phyloP scores from a whole-genome alignment of 2,888 invertebrate species.

The Brachypterus glaber region DNA sequence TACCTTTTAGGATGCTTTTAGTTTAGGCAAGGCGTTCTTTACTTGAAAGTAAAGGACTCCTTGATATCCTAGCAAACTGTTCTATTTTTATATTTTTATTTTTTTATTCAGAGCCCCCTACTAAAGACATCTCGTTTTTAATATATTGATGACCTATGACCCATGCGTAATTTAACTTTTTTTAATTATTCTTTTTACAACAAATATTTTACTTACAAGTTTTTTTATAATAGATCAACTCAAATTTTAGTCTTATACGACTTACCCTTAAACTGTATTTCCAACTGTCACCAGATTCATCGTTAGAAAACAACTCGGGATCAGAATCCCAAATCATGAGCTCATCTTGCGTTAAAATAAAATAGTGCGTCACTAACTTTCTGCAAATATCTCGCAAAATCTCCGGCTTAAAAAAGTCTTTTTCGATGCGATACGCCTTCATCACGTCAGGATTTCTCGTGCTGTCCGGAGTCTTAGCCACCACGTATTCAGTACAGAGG shows the following conservation, averaged over 20 bases:
- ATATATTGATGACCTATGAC: too few species aligned
- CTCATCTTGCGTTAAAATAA: constrained; percentile 74
- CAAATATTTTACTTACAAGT: too few species aligned
- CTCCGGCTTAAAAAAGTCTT: constrained; percentile 65
- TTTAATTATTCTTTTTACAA: too few species aligned
- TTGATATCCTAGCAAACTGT: too few species aligned
- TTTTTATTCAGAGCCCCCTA: too few species aligned
- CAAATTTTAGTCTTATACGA: constrained; percentile 15
- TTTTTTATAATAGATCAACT: constrained; percentile 1
- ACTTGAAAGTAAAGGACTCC: too few species aligned
- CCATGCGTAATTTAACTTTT: too few species aligned
- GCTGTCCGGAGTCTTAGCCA: constrained; percentile 50
- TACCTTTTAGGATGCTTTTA: too few species aligned
- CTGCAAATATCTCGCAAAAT: constrained; percentile 74
- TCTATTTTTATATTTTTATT: too few species aligned
- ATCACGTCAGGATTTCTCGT: constrained; percentile 45
- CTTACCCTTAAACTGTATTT: constrained; percentile 80
- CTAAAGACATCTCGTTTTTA: too few species aligned
- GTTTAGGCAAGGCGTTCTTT: too few species aligned
- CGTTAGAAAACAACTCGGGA: constrained; percentile 82
- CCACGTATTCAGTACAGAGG: constrained; percentile 64
- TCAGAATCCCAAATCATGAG: constrained; percentile 81
- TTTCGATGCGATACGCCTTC: constrained; percentile 61
- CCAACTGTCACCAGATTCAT: constrained; percentile 88
- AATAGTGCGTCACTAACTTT: constrained; percentile 79